phyloP scores from a whole-genome alignment of 2,113 vertebrate species.

The Serilophus lunatus region DNA sequence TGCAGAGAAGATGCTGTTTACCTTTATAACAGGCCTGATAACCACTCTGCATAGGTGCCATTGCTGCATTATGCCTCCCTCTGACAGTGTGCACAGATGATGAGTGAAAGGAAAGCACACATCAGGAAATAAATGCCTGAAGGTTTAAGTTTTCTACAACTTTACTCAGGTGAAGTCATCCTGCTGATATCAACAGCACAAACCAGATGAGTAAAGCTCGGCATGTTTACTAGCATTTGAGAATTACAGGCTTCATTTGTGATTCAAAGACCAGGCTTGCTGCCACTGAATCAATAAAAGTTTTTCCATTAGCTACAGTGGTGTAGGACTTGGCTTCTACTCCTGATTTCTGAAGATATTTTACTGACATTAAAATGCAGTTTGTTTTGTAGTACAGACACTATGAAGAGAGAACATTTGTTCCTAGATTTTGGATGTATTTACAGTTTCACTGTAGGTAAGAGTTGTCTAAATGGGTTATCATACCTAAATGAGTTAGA shows the following conservation, averaged over 20 bases:
- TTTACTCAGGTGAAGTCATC: neutral
- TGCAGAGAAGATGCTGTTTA: neutral
- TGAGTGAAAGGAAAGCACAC: neutral
- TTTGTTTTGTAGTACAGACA: neutral
- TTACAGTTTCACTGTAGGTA: neutral
- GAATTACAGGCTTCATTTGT: conserved; percentile 36
- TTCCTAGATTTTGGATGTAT: neutral
- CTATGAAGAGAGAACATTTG: neutral
- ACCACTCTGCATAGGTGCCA: neutral
- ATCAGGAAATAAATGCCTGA: neutral
- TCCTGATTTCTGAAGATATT: neutral
- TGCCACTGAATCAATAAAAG: conserved; percentile 22
- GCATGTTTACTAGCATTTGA: neutral
- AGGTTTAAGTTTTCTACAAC: neutral
- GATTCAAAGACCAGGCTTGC: conserved; percentile 1
- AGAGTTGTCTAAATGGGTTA: neutral
- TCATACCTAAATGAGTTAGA: neutral
- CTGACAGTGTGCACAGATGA: neutral
- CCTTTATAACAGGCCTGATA: neutral
- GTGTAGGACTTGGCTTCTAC: neutral
- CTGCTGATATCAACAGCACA: neutral
- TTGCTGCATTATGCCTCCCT: neutral
- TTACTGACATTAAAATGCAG: neutral
- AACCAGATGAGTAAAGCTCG: conserved; percentile 34
- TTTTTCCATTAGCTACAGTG: conserved; percentile 27